These are phyloP conservation scores for Pilophorus perplexus DNA, from an alignment of 2,888 invertebrate species.

Conservation along the genomic window DNA sequence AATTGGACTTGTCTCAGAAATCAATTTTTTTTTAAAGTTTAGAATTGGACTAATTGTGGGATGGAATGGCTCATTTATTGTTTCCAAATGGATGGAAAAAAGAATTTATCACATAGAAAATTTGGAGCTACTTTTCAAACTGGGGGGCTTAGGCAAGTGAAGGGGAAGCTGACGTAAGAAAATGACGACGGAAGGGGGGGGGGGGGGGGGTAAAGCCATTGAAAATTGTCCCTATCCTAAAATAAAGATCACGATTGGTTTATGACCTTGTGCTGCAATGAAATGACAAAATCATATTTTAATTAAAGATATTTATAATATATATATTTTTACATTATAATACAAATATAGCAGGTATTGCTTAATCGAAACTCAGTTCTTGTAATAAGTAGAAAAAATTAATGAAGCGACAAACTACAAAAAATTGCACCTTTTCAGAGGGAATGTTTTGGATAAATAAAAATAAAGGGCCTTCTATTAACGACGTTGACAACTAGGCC, in stretches of 20 bases:
- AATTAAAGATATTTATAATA: neutral
- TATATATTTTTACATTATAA: slow-evolving; percentile 23
- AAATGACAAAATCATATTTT: neutral
- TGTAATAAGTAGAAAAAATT: too few species aligned
- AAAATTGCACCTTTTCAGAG: slow-evolving; percentile 11
- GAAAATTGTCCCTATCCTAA: too few species aligned
- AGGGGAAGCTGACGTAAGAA: too few species aligned
- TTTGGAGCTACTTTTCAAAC: too few species aligned
- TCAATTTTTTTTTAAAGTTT: slow-evolving; percentile 11
- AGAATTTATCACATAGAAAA: slow-evolving; percentile 40
- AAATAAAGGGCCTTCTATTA: too few species aligned
- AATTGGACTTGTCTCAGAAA: slow-evolving; percentile 4
- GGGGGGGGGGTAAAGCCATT: too few species aligned
- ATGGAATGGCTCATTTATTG: slow-evolving; percentile 40
- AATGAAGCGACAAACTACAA: neutral
- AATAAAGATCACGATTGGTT: slow-evolving; percentile 26
- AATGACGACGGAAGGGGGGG: too few species aligned
- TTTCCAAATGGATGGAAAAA: slow-evolving; percentile 41
- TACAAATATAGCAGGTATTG: slow-evolving; percentile 35
- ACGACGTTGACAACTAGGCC: too few species aligned
- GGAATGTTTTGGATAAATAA: too few species aligned
- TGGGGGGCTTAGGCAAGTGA: too few species aligned
- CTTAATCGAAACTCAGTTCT: slow-evolving; percentile 23
- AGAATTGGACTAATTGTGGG: slow-evolving; percentile 37
- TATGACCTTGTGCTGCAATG: slow-evolving; percentile 12